A percentile compares a stretch with the other conserved stretches of the same genome.
Conservation (phyloP, 2,888 invertebrate species). For the Mesorhabditis belari region DNA sequence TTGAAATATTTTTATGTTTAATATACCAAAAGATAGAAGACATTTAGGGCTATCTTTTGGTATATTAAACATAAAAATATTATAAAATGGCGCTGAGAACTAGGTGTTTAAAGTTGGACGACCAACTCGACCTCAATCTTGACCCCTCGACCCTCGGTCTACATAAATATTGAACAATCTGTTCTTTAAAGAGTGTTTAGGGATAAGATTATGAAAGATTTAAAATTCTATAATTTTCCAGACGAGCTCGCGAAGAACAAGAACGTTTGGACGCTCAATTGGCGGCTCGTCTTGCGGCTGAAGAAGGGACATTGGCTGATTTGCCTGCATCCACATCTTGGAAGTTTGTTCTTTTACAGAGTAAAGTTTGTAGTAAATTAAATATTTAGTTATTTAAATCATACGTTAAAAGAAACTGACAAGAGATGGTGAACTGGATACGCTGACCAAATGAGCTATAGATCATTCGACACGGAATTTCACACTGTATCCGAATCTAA, state of each 20-base stretch:
- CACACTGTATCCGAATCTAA: no score
- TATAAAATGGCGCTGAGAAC: no score
- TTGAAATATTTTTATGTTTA: no score
- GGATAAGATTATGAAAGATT: neutral
- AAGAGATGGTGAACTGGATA: neutral
- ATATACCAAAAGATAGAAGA: no score
- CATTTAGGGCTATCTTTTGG: no score
- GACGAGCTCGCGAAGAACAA: slow-evolving; percentile 68
- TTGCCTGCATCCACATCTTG: neutral
- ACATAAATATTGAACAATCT: no score
- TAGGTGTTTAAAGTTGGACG: no score
- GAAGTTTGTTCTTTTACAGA: neutral
- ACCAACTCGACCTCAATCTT: no score
- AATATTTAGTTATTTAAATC: neutral
- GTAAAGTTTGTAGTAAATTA: neutral
- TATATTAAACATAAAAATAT: no score
- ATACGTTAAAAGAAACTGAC: neutral
- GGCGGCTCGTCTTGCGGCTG: slow-evolving; percentile 82
- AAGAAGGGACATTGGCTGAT: slow-evolving; percentile 22
- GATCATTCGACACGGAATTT: no score
- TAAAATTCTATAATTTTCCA: neutral
- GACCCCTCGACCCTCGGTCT: no score
- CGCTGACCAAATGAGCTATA: neutral
- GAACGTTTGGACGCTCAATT: slow-evolving; percentile 88
- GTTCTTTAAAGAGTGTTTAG: neutral